Percentiles rank a stretch among this genome's conserved stretches.
These are phyloP conservation scores for human (Homo sapiens) DNA, from an alignment of 2,113 vertebrate species.

Conservation along the genomic window DNA sequence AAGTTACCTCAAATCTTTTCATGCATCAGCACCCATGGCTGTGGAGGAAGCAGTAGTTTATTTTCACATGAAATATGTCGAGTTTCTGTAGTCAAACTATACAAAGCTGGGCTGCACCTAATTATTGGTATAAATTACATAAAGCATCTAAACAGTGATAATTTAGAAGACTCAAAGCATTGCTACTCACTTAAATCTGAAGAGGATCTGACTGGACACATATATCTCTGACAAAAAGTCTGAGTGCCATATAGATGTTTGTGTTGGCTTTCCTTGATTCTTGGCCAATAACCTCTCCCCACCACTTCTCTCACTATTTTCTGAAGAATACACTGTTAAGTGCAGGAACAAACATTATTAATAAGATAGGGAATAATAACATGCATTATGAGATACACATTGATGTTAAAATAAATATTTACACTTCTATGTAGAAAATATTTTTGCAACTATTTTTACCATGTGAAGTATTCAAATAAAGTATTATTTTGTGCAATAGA, in stretches of 20 bases:
- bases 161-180: neutral
- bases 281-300: neutral
- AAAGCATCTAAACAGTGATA: neutral
- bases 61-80: neutral
- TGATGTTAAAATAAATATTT: neutral
- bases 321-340: neutral
- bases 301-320: neutral
- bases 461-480: neutral
- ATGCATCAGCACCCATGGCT: neutral
- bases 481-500: neutral
- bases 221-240: neutral
- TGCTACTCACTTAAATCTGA: neutral
- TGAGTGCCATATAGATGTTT: neutral
- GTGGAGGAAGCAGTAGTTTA: neutral
- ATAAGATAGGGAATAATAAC: neutral
- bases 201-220: neutral
- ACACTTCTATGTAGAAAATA: neutral
- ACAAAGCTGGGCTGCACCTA: neutral
- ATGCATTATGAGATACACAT: neutral
- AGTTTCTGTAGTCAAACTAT: neutral
- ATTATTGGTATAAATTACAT: neutral
- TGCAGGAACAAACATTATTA: neutral
- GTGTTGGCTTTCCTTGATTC: neutral
- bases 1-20: neutral
- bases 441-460: neutral